These are phyloP conservation scores for Mesitornis unicolor DNA, from an alignment of 2,113 vertebrate species.

Conservation along the genomic window DNA sequence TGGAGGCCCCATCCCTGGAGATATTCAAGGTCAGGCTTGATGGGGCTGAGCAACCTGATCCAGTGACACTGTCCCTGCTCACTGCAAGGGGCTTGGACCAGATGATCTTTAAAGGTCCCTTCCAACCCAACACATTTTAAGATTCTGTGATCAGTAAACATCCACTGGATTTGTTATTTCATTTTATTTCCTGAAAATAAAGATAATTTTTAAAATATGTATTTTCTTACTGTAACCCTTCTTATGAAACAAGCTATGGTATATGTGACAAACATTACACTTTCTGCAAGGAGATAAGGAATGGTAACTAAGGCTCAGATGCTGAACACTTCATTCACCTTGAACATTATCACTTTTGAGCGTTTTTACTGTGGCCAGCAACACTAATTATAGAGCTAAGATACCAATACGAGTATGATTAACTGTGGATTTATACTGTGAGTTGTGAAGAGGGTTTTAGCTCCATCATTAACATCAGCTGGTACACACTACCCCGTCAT, in stretches of 20 bases:
- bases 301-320: neutral
- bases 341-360: neutral
- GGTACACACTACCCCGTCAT: neutral
- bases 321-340: neutral
- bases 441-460: neutral
- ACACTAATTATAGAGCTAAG: neutral
- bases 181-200: neutral
- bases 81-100: too few species aligned
- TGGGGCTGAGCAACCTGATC: too few species aligned
- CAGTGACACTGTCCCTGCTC: too few species aligned
- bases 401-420: neutral
- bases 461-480: neutral
- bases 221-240: neutral
- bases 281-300: neutral
- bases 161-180: neutral
- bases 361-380: neutral
- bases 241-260: neutral
- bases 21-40: too few species aligned
- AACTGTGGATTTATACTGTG: neutral
- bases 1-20: too few species aligned
- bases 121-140: too few species aligned
- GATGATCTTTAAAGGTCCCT: too few species aligned
- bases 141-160: too few species aligned
- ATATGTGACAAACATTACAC: rapidly evolving
- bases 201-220: rapidly evolving